Evolutionary conservation across 1,140 invertebrate species (phyloP), one percentile per base, ranked within the genome.

Genomic region (Cydia splendana): DNA sequence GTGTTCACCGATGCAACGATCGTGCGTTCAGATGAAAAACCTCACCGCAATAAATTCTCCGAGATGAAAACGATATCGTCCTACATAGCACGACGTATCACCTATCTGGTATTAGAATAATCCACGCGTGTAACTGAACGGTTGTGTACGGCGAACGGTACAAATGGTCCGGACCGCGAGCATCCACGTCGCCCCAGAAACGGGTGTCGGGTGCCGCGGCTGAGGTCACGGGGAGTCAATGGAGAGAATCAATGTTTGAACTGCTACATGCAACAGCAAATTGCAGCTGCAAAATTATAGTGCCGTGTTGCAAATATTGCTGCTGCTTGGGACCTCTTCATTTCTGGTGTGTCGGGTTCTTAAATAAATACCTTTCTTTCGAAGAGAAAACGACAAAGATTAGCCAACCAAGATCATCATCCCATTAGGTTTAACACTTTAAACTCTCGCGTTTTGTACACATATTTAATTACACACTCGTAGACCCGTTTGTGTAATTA

Each of bases 101-200:
- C 84, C 82, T 86, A 82, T 84, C 80, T 79, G 77, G 83, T 82
- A 82, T 81, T 83, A 80, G 81, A 83, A 84, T 82, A 81, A 75
- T 38, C 28, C 81, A 83, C 79, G 82, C 81, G 81, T 86, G 84
- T 82, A 84, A 86, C 82, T 80, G 81, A 65, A 65, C 77, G 76
- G 53, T 57, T 57, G 20, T 57, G 53, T 57, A 57, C 53, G n/a
- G 4, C n/a, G n/a, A 88, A 88, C 87, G 88, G 85, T 90, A 90
- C 85, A 90, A 88, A 90, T 89, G 81, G 84, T 81, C 77, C 77
- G 80, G 77, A 83, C 79, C 81, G 77, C 81, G 83, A 79, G 80
- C 83, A 83, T 86, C 82, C 80, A 80, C 85, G 83, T 83, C 85
- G 89, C 88, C 87, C 83, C 76, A 88, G 79, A 87, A 87, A 85